Evolutionary conservation across 2,113 vertebrate species (phyloP), one percentile per base, ranked within the genome.

Genomic region (Melanocharis versteri): DNA sequence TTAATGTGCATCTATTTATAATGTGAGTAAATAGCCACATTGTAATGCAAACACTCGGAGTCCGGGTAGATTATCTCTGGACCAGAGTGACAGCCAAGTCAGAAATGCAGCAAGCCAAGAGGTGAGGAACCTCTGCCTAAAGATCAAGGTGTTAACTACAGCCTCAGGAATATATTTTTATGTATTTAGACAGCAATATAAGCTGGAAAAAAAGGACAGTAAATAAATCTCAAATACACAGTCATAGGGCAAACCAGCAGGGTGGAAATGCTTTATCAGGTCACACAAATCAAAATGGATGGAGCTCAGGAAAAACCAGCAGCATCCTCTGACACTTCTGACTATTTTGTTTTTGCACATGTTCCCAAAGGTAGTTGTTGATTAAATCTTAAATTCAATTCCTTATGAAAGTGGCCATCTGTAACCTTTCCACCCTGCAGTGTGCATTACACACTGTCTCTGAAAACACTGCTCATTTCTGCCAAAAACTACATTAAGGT

Each of bases 1-100:
- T 37, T 1, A 53, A 5, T 15, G 10, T 17, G 4, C 2, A 22
- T 40, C 10, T 28, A 6, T 8, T 39, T 30, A 22, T 14, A 24
- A 22, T 7, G 4, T 6, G 37, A 14, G 6, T 3, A 24, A 31
- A 56, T 1, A 28, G 4, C 30, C 21, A 51, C 4, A 35, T 44
- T 39, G 13, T 10, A 28, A 39, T 4, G 6, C 8, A 53, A 76
- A 42, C 14, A 23, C 31, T 75, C 24, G 44, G 53, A 60, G 13
- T 35, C 16, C 16, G 35, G 17, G 45, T 13, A 61, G 17, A 76
- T 30, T n/a, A 39, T 3, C 33, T 27, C 33, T 2, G 33, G 13
- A 8, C 47, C 24, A 35, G 40, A 45, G 30, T 1, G 33, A 21
- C 17, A 70, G 60, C 17, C n/a, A 79, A 35, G n/a, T 4, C 61